phyloP scores from a whole-genome alignment of 2,797 vertebrate genomes.

The Geotria australis region DNA sequence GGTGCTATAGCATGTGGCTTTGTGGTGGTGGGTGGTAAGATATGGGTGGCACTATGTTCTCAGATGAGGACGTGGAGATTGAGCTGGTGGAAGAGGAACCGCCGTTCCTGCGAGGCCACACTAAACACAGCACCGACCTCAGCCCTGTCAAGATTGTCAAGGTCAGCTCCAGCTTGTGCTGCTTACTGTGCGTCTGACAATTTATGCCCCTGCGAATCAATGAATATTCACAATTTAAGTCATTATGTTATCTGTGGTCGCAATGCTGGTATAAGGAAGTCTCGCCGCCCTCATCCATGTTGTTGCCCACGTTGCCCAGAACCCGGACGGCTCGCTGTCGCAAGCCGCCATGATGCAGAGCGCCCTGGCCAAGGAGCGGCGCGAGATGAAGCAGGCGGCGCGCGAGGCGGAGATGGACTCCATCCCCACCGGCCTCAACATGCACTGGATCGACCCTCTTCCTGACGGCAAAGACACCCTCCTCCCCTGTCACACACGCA shows the following conservation, averaged over 20 bases:
- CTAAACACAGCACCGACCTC: slow-evolving; percentile 98
- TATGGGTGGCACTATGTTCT: not conserved
- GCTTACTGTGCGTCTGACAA: not conserved
- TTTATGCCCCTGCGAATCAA: too few species aligned
- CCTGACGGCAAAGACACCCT: slow-evolving; percentile 36
- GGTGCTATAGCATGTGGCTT: too few species aligned
- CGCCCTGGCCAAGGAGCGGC: slow-evolving; percentile 66
- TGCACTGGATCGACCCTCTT: slow-evolving; percentile 93
- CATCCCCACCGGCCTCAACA: slow-evolving; percentile 93
- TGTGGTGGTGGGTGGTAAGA: too few species aligned
- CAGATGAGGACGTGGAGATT: slow-evolving; percentile 92
- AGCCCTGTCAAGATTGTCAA: slow-evolving; percentile 97
- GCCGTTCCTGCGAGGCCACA: slow-evolving; percentile 76
- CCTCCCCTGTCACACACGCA: not conserved
- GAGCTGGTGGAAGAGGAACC: slow-evolving; percentile 91
- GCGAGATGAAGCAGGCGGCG: slow-evolving; percentile 80
- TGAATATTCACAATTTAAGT: too few species aligned
- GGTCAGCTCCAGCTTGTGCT: slow-evolving; percentile 10
- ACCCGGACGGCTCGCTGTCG: slow-evolving; percentile 82
- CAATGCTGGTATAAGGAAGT: too few species aligned
- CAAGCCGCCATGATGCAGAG: slow-evolving; percentile 99
- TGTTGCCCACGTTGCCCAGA: slow-evolving; percentile 13
- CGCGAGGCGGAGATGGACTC: slow-evolving; percentile 97
- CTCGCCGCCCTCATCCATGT: too few species aligned
- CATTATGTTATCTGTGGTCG: too few species aligned